Conservation (phyloP, 2,888 invertebrate species). For the Drepanosiphum platanoidis region DNA sequence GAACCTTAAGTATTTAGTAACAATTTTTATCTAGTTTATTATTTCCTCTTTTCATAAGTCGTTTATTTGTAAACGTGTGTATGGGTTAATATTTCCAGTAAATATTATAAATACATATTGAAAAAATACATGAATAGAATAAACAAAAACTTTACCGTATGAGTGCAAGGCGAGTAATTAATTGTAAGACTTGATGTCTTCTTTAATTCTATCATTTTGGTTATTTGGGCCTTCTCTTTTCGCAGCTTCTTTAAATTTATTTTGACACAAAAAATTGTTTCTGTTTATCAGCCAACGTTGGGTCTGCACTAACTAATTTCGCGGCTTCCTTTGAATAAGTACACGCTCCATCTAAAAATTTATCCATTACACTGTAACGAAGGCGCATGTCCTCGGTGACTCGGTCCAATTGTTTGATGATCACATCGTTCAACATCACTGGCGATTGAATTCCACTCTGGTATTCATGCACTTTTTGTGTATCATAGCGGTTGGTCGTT, state of each 20-base stretch:
- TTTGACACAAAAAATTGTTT: not conserved
- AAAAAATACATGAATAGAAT: not conserved
- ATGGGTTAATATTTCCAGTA: too few relatives aligned
- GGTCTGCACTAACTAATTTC: not conserved
- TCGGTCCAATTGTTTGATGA: not conserved
- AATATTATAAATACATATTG: not conserved
- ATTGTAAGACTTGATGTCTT: too few relatives aligned
- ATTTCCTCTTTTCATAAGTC: not conserved
- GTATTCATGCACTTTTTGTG: not conserved
- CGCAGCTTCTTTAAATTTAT: not conserved
- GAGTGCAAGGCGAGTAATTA: not conserved
- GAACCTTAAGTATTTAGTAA: not conserved
- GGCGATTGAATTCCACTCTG: not conserved
- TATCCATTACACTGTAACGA: conserved; percentile 12
- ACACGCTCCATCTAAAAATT: conserved; percentile 27
- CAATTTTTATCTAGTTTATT: not conserved
- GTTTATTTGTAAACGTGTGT: not conserved
- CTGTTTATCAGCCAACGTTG: not conserved
- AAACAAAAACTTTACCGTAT: not conserved
- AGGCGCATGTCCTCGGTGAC: conserved; percentile 19
- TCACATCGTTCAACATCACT: not conserved
- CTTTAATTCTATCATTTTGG: not conserved
- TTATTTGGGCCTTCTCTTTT: not conserved
- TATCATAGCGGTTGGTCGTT: not conserved
- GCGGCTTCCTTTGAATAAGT: not conserved